Conservation (phyloP, 2,888 invertebrate genomes). For the Harpagoxenus sublaevis region DNA sequence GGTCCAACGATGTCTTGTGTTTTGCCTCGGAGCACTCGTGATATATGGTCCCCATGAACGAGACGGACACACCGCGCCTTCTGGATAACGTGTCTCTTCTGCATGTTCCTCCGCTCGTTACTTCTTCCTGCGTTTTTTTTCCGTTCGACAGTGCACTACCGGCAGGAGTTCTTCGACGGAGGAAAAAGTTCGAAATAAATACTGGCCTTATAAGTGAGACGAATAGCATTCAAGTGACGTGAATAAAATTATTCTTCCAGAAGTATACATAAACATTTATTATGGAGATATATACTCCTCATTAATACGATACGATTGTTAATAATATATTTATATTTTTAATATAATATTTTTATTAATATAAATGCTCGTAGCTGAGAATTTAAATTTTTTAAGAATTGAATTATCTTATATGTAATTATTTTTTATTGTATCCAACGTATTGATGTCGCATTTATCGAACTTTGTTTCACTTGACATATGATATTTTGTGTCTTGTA, state of each 20-base stretch:
- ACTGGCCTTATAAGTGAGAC: neutral
- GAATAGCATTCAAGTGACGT: neutral
- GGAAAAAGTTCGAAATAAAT: constrained; percentile 31
- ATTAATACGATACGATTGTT: neutral
- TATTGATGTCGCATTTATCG: neutral
- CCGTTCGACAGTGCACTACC: constrained; percentile 25
- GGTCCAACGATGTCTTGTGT: constrained; percentile 48
- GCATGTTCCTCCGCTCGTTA: constrained; percentile 48
- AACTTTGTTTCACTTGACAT: neutral
- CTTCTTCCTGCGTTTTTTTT: constrained; percentile 47
- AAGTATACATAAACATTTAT: neutral
- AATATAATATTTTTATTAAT: neutral
- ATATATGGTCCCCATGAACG: constrained; percentile 65
- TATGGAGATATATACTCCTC: neutral
- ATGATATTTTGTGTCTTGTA: neutral
- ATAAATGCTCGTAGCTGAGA: neutral
- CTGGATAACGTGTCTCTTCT: constrained; percentile 61
- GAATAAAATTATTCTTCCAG: neutral
- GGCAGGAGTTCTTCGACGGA: constrained; percentile 11
- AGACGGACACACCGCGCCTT: constrained; percentile 66
- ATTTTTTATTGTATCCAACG: neutral
- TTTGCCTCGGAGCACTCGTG: constrained; percentile 54
- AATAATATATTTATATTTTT: neutral
- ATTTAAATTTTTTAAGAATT: neutral
- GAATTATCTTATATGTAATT: neutral